Conservation (phyloP, 1,140 invertebrate genomes). For the Rhynchophorus ferrugineus region DNA sequence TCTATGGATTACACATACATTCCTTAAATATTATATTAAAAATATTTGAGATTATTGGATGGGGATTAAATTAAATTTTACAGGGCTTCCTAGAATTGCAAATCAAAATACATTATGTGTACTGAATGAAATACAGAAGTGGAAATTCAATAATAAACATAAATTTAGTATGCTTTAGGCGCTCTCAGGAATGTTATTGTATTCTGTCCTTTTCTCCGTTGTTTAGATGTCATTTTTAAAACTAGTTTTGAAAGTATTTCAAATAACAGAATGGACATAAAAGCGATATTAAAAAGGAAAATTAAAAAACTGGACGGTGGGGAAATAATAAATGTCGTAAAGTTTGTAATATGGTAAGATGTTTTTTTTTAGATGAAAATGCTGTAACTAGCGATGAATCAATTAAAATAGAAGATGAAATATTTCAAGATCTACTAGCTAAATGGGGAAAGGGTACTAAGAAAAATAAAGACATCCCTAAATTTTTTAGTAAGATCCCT, state of each 20-base stretch:
- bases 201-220: background rate
- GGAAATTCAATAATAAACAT: too few species aligned
- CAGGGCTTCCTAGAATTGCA: too few species aligned
- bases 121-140: too few species aligned
- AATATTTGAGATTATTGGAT: too few species aligned
- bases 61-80: too few species aligned
- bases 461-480: conserved; percentile 54
- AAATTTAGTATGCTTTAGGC: too few species aligned
- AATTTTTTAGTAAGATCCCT: conserved; percentile 73
- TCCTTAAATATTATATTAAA: background rate
- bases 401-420: conserved; percentile 44
- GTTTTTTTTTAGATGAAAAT: conserved; percentile 4
- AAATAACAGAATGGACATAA: conserved; percentile 38
- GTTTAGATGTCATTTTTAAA: too few species aligned
- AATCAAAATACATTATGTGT: too few species aligned
- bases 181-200: conserved; percentile 6
- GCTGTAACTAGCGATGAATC: conserved; percentile 24
- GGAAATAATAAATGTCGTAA: background rate
- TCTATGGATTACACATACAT: background rate
- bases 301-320: conserved; percentile 25
- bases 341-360: background rate
- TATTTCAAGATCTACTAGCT: conserved; percentile 49
- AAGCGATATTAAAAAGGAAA: conserved; percentile 30
- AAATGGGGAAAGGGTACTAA: conserved; percentile 47
- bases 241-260: too few species aligned